Evolutionary conservation across 2,113 vertebrate genomes (phyloP), one percentile per base, ranked within the genome.

Genomic region (Redunca redunca): DNA sequence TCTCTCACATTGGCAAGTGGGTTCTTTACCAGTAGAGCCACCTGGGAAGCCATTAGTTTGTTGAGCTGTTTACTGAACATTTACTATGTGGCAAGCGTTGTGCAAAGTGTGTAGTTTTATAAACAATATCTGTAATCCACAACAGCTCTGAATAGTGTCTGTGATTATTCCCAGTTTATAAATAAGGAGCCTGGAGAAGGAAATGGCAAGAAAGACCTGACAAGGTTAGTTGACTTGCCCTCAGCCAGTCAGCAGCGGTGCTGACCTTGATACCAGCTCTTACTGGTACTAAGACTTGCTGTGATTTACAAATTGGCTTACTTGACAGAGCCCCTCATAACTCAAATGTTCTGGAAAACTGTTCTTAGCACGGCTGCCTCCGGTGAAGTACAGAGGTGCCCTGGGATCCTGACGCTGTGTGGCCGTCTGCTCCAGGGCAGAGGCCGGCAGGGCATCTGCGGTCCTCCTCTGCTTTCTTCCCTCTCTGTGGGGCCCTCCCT

Each of bases 401-500:
- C 5, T 58, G 12, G 17, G 28, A 64, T 13, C 17, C 93, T 46
- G 81, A 64, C 33, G 33, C 23, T 3, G 14, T 43, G 9, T 16
- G 60, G 40, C 62, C 4, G 0, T 53, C 16, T 30, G 26, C 40
- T 50, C 71, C 25, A 2, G 77, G 57, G 71, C 30, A 0, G 9
- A 30, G 40, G 33, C 9, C 23, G 21, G n/a, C 12, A 30, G 36
- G 36, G 13, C 26, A 1, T 40, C 30, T 2, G 3, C 17, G n/a
- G 26, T 50, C 43, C 6, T 25, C 3, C 3, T 21, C 36, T 80
- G 6, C 53, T 46, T 84, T n/a, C 71, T 64, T 26, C 28, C 36
- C 52, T 53, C n/a, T 1, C 2, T 57, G 30, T 0, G 33, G 17
- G 52, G n/a, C 5, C 28, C 17, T 30, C 12, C 2, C 15, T 6